Conservation (phyloP, 2,797 vertebrate species). For the Linurgus olivaceus region DNA sequence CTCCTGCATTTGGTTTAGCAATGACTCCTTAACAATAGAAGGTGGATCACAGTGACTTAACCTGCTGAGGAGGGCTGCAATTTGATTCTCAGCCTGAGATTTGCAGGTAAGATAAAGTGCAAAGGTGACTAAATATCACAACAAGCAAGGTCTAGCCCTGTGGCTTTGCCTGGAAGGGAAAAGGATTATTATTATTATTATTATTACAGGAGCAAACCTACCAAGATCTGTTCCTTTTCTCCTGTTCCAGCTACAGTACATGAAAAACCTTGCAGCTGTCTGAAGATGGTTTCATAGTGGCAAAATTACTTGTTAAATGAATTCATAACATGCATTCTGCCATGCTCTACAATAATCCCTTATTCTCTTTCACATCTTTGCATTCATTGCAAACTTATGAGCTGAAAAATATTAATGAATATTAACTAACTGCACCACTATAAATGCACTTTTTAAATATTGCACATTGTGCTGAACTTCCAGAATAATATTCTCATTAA, state of each 20-base stretch:
- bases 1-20: slow-evolving; percentile 46
- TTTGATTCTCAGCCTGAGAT: slow-evolving; percentile 63
- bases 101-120: slow-evolving; percentile 62
- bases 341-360: slow-evolving; percentile 8
- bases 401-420: background rate
- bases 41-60: slow-evolving; percentile 61
- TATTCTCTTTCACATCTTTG: background rate
- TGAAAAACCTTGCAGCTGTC: slow-evolving; percentile 37
- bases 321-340: background rate
- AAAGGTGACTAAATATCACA: slow-evolving; percentile 68
- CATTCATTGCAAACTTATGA: background rate
- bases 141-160: slow-evolving; percentile 53
- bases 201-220: slow-evolving; percentile 35
- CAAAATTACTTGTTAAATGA: slow-evolving; percentile 10
- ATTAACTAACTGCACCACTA: background rate
- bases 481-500: background rate
- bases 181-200: slow-evolving; percentile 25
- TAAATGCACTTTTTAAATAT: background rate
- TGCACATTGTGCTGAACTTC: background rate
- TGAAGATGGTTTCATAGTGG: slow-evolving; percentile 8
- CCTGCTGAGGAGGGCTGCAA: slow-evolving; percentile 45
- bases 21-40: slow-evolving; percentile 57
- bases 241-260: slow-evolving; percentile 26
- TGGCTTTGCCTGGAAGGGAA: slow-evolving; percentile 59
- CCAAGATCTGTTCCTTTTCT: slow-evolving; percentile 41